A percentile compares a stretch with the other conserved stretches of the same genome.
phyloP scores from a whole-genome alignment of 2,888 invertebrate genomes.

The Sinodicranocentrus sp. region DNA sequence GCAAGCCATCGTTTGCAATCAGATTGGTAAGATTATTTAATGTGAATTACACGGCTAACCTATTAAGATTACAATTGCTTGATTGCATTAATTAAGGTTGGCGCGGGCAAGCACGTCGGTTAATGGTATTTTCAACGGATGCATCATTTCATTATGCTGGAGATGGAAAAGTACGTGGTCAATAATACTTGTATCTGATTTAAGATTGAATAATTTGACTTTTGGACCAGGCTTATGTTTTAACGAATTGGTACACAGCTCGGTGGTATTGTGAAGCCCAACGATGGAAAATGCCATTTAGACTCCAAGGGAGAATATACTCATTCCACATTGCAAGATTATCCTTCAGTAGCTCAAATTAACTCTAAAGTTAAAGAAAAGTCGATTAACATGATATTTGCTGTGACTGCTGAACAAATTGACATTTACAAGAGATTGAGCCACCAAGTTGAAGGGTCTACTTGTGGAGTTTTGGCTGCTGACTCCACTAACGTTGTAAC shows the following conservation, averaged over 20 bases:
- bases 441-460: slow-evolving; percentile 94
- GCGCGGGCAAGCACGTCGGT: slow-evolving; percentile 51
- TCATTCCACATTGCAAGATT: slow-evolving; percentile 91
- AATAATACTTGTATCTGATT: slow-evolving; percentile 72
- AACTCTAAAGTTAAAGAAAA: slow-evolving; percentile 89
- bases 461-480: slow-evolving; percentile 90
- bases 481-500: slow-evolving; percentile 98
- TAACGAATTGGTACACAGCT: slow-evolving; percentile 82
- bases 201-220: slow-evolving; percentile 31
- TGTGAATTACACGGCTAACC: no score
- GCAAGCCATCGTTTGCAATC: slow-evolving; percentile 96
- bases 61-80: neutral
- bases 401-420: slow-evolving; percentile 88
- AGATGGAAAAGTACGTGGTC: slow-evolving; percentile 98
- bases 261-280: slow-evolving; percentile 94
- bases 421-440: slow-evolving; percentile 90
- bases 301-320: slow-evolving; percentile 86
- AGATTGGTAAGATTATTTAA: slow-evolving; percentile 77
- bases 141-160: slow-evolving; percentile 99
- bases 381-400: slow-evolving; percentile 98
- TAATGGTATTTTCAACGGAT: slow-evolving; percentile 87
- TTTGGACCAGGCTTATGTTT: no score
- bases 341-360: slow-evolving; percentile 96
- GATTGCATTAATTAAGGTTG: no score
- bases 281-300: slow-evolving; percentile 94